Evolutionary conservation across 2,797 vertebrate species (phyloP), one percentile per base, ranked within the genome.

Genomic region (Acanthopagrus latus): DNA sequence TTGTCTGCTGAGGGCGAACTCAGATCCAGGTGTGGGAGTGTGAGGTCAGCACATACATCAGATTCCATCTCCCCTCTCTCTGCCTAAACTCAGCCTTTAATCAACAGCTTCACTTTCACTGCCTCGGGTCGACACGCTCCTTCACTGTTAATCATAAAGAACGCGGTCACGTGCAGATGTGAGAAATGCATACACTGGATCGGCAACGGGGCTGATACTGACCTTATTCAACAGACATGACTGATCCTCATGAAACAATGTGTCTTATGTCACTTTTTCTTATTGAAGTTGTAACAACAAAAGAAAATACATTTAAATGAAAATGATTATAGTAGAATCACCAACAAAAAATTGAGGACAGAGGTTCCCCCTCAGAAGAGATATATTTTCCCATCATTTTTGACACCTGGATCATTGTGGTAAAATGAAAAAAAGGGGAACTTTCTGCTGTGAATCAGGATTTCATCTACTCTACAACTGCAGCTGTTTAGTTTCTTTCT

Each of bases 1-100:
- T 44, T 44, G 29, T 67, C 70, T 47, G 21, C 48, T 64, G 38
- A 54, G 46, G 44, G 50, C 18, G 14, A 67, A 1, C 50, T 46
- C 6, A n/a, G 52, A 66, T 82, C 71, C 82, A 86, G 84, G 74
- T 88, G 77, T 74, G 72, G 51, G 57, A 51, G 58, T 43, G 54
- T 72, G 71, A 80, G 76, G 59, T 85, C 80, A 82, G 76, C 1
- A 16, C 62, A 67, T 50, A 55, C 57, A 66, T 70, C 66, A 80
- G 59, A 76, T 73, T 80, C 41, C 76, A 20, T 55, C 56, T 79
- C 23, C 70, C 71, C 44, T 60, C 20, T 25, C 50, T 65, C 13
- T 29, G 23, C 38, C n/a, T 23, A 18, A 71, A 27, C 64, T 23
- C 23, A 44, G 57, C 57, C 56, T 80, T 71, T 71, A 75, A 73